Evolutionary conservation across 2,888 invertebrate species (phyloP).

Genomic region (Choristoneura rosaceana): DNA sequence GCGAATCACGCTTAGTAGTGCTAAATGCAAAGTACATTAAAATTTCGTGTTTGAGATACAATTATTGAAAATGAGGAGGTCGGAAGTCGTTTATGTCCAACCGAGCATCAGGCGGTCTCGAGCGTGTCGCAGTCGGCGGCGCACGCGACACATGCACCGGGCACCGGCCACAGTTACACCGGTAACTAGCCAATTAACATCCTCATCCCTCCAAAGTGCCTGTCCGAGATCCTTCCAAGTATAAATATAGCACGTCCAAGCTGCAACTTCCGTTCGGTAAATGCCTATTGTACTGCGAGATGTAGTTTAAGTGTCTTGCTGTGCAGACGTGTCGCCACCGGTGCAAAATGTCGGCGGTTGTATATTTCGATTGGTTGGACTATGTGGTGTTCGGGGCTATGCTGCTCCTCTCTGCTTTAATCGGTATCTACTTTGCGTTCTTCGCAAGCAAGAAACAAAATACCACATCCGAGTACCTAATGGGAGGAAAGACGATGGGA

Average conservation of each 20-base stretch:
- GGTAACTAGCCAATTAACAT: slow-evolving; percentile 71
- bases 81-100: not conserved
- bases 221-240: slow-evolving; percentile 71
- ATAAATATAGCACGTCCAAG: slow-evolving; percentile 72
- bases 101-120: not conserved
- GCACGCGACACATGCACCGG: slow-evolving; percentile 41
- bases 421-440: slow-evolving; percentile 90
- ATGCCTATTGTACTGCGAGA: slow-evolving; percentile 69
- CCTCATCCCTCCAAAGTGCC: slow-evolving; percentile 70
- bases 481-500: slow-evolving; percentile 92
- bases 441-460: slow-evolving; percentile 88
- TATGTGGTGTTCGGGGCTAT: slow-evolving; percentile 88
- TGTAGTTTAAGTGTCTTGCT: slow-evolving; percentile 63
- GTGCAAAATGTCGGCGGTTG: slow-evolving; percentile 63
- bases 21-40: not conserved
- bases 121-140: not conserved
- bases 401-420: slow-evolving; percentile 87
- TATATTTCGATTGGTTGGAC: slow-evolving; percentile 87
- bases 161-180: slow-evolving; percentile 50
- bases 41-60: not conserved
- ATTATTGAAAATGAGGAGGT: slow-evolving; percentile 5
- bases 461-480: slow-evolving; percentile 89
- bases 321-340: slow-evolving; percentile 63
- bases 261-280: slow-evolving; percentile 68
- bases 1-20: not conserved